Evolutionary conservation across 2,797 vertebrate species (phyloP).

Genomic region (Catharus ustulatus): DNA sequence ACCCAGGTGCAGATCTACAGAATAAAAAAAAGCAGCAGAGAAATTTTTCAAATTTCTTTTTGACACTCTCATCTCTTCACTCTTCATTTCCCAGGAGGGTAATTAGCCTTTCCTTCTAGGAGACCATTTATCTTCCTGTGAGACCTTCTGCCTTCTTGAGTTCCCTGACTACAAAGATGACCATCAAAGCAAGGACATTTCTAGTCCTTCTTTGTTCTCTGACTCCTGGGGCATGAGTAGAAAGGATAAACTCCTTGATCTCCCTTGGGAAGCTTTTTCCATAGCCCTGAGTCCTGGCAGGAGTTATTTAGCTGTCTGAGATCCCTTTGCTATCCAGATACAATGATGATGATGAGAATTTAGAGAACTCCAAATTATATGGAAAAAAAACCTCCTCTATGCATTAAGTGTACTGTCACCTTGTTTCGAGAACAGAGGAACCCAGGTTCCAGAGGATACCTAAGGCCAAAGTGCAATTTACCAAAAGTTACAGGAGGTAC

Average conservation of each 20-base stretch:
- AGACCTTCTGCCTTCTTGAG: not conserved
- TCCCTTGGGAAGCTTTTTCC: not conserved
- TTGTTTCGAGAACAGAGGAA: not conserved
- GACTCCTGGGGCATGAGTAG: not conserved
- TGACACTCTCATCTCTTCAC: not conserved
- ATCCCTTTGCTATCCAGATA: not conserved
- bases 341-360: not conserved
- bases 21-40: not conserved
- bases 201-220: not conserved
- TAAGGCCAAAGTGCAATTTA: not conserved
- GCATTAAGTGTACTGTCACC: not conserved
- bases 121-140: not conserved
- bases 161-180: not conserved
- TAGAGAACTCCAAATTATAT: not conserved
- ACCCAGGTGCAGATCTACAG: not conserved
- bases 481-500: not conserved
- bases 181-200: not conserved
- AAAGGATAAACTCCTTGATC: not conserved
- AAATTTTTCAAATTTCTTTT: not conserved
- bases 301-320: not conserved
- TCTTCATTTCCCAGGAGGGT: not conserved
- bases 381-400: not conserved
- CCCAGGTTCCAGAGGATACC: not conserved
- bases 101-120: not conserved
- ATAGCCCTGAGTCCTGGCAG: not conserved